Percentiles rank a stretch among this genome's conserved stretches.
These are phyloP conservation scores for Glaucidium brasilianum DNA, from an alignment of 2,113 vertebrate genomes.

Conservation along the genomic window DNA sequence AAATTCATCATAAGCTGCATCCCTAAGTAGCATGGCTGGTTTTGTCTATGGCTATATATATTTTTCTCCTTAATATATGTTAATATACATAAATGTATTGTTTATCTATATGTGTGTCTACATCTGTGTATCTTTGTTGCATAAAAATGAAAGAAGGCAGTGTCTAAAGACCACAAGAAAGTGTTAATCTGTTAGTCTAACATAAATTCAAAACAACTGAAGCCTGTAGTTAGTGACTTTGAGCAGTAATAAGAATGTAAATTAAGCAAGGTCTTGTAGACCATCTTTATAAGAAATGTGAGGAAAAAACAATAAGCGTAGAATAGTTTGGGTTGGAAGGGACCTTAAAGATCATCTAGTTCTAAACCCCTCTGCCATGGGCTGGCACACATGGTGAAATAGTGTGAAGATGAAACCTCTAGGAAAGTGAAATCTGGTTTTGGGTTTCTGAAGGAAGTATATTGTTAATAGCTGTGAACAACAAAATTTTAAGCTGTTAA, in stretches of 20 bases:
- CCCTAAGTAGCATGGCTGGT: neutral
- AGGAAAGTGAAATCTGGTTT: neutral
- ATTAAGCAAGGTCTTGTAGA: neutral
- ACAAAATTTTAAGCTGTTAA: neutral
- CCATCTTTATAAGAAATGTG: neutral
- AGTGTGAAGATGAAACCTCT: neutral
- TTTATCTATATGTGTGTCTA: neutral
- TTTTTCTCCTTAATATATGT: neutral
- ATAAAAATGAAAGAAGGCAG: neutral
- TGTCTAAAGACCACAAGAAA: neutral
- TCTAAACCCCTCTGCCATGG: too few relatives aligned
- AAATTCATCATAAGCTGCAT: neutral
- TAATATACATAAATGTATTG: neutral
- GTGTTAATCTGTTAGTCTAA: neutral
- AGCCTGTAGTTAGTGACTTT: neutral
- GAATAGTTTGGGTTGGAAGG: too few relatives aligned
- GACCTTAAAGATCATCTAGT: too few relatives aligned
- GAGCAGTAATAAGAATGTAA: neutral
- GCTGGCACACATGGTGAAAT: neutral
- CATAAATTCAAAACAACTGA: accelerated
- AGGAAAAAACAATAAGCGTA: neutral
- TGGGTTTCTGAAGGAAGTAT: neutral
- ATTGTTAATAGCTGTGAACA: neutral
- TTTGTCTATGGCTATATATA: neutral
- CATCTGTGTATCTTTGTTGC: neutral